Base-by-base conservation (phyloP, 2,888 invertebrate species). In the Cryptosula pallasiana region DNA sequence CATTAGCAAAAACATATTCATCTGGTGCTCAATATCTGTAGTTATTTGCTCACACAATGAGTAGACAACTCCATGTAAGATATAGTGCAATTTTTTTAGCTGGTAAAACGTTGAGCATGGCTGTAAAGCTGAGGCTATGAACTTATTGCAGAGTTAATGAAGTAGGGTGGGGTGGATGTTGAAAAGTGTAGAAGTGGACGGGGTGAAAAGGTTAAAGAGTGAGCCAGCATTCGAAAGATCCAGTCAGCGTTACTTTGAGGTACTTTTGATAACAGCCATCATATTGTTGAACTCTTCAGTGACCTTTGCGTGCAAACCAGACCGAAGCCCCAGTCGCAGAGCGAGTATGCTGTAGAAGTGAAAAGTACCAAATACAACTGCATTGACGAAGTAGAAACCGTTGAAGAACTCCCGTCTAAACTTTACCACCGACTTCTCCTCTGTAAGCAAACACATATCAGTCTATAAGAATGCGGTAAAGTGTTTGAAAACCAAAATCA, bases 331-430 rank as follows among this genome's bases (percentile, higher is more conserved):
- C 5, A 63, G 63, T n/a, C 63, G 27, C 9, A 63, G 27, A 32
- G 2, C 25, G 2, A 63, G 32, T 3, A 63, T 63, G 9, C 29
- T 63, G 32, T 63, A 63, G 63, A 63, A 63, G 63, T 63, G 63
- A n/a, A 63, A 63, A 13, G 63, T 63, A 2, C 25, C 63, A 63
- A 27, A 27, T 25, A 63, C 5, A 2, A 34, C 32, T 13, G 20
- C 63, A 63, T 27, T 25, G 5, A 63, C 29, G n/a, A 63, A 32
- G 34, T 63, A 20, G 20, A 63, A 63, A 29, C 13, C 32, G 9
- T 20, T 27, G 32, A 63, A 34, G 25, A 27, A 9, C 5, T 5
- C 2, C 32, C 32, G 16, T 3, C 32, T 32, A 27, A 20, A 20
- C 27, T 63, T 63, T 1, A 63, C 63, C 16, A 63, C n/a, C 32